Evolutionary conservation across 2,888 invertebrate species (phyloP), one percentile per base, ranked within the genome.

Genomic region (Eupithecia subfuscata): DNA sequence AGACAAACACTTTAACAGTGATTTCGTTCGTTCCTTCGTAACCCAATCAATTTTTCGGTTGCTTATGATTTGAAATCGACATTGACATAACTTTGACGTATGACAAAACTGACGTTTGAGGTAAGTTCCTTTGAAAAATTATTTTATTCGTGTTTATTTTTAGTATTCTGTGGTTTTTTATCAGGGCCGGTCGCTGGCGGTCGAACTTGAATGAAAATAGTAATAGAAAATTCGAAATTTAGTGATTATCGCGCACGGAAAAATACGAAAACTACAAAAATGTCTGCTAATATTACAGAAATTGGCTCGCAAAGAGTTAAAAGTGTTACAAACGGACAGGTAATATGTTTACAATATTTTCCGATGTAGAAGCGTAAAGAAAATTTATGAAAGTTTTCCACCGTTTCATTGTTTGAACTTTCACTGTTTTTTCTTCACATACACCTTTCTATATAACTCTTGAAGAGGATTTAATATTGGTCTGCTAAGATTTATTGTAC

Each of bases 271-370:
- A 34, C 34, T 37, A 67, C 67, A 12, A 87, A 83, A 79, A 89
- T 89, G 89, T 82, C 89, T 73, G 74, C 87, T 18, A 90, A 92
- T 86, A 86, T 93, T 69, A 83, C 86, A 71, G 86, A 86, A 72
- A 90, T 94, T 78, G 92, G 91, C 70, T 82, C 86, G 18, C 90
- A 92, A 75, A 94, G 92, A 89, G 89, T 94, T 22, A 92, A 90
- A 82, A 92, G 88, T 79, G 83, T 94, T 72, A 84, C 89, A 16
- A 89, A 85, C 75, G 93, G 92, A 73, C 91, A 94, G 89, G 94
- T 94, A 87, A 78, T 78, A 73, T 22, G 16, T 34, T 70, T 34
- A 8, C 34, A 8, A 14, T 0, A 22, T 30, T 37, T 64, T 63
- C 12, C 67, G n/a, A 11, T 64, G 52, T 52, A 9, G n/a, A n/a